A percentile compares a stretch with the other conserved stretches of the same genome.
phyloP scores from a whole-genome alignment of 2,113 vertebrate species.

The Pseudorectes ferrugineus region DNA sequence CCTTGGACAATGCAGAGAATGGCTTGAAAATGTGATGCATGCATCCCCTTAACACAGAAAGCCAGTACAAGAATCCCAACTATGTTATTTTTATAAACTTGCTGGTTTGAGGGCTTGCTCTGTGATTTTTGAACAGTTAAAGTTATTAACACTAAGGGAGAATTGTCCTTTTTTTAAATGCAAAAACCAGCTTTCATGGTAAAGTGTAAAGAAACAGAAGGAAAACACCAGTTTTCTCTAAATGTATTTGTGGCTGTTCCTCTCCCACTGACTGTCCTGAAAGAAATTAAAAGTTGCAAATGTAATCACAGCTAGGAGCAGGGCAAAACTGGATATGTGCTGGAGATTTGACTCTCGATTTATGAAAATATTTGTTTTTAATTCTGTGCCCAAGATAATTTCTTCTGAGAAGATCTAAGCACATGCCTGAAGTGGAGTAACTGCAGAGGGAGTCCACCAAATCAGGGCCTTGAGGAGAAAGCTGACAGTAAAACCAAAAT shows the following conservation, averaged over 20 bases:
- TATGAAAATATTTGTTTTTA: background rate
- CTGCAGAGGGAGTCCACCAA: background rate
- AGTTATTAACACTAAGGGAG: background rate
- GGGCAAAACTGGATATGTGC: background rate
- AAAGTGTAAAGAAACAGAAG: background rate
- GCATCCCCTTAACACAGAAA: background rate
- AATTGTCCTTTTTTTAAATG: background rate
- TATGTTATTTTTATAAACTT: slow-evolving; percentile 36
- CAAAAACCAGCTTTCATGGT: background rate
- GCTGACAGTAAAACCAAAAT: background rate
- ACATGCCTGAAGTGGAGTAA: background rate
- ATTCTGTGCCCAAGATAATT: background rate
- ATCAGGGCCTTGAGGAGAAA: background rate
- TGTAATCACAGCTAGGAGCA: background rate
- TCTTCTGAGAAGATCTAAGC: background rate
- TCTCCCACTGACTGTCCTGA: background rate
- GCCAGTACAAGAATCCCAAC: slow-evolving; percentile 13
- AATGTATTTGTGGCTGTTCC: background rate
- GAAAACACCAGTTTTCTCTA: background rate
- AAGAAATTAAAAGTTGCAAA: background rate
- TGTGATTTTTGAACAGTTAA: background rate
- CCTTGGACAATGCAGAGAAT: background rate
- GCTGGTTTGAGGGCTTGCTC: background rate
- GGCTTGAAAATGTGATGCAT: background rate
- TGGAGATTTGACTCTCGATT: background rate